Evolutionary conservation across 2,797 vertebrate species (phyloP).

Genomic region (Pithecia hirsuta): DNA sequence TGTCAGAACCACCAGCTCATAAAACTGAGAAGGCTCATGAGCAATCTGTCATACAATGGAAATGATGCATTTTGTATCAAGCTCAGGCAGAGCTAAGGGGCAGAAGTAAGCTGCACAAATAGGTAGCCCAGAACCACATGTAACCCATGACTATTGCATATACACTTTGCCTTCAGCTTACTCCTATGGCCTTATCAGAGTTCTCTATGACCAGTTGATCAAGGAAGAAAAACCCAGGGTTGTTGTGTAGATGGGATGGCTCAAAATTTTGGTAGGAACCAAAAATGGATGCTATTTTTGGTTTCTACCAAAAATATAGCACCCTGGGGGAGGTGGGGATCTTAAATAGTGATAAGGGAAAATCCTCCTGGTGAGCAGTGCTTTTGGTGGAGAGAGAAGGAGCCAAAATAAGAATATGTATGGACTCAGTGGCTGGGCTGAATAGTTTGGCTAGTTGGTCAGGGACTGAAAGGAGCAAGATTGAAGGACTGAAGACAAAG

Average conservation of each 20-base stretch:
- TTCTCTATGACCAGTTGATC: background rate
- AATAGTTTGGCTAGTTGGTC: background rate
- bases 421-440: background rate
- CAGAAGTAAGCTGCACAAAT: background rate
- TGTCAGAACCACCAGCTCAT: background rate
- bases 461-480: background rate
- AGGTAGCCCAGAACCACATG: background rate
- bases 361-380: background rate
- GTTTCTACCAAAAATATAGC: too few relatives aligned
- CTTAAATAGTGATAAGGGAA: background rate
- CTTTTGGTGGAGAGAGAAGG: background rate
- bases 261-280: background rate
- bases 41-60: background rate
- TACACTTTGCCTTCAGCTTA: background rate
- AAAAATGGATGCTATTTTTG: background rate
- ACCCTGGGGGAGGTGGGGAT: background rate
- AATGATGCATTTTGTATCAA: background rate
- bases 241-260: background rate
- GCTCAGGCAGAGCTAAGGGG: background rate
- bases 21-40: background rate
- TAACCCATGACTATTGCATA: background rate
- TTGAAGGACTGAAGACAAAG: background rate
- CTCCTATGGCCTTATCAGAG: background rate
- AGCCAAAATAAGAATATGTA: background rate
- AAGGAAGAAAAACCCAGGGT: background rate